A percentile compares a stretch with the other conserved stretches of the same genome.
These are phyloP conservation scores for Apodemus speciosus DNA, from an alignment of 2,113 vertebrate species.

Conservation along the genomic window DNA sequence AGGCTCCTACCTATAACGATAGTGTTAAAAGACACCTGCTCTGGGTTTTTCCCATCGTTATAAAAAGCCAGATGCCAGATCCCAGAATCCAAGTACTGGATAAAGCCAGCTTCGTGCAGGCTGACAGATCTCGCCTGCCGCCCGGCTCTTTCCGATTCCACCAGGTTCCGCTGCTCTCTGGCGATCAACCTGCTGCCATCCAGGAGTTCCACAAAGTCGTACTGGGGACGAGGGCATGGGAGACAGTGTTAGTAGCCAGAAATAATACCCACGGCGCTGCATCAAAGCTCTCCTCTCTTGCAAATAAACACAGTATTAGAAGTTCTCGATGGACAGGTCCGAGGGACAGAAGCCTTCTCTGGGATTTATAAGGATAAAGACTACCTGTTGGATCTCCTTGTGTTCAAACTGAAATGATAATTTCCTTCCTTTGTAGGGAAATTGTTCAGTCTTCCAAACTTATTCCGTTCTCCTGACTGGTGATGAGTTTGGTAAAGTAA, in stretches of 20 bases:
- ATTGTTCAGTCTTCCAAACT: not conserved
- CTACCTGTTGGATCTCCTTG: accelerated
- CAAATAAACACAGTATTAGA: not conserved
- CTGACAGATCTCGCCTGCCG: conserved; percentile 90
- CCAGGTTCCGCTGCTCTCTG: conserved; percentile 90
- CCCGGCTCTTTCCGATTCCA: conserved; percentile 86
- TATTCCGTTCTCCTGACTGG: not conserved
- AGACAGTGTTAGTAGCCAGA: not conserved
- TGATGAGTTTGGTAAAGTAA: not conserved
- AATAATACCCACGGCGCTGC: accelerated
- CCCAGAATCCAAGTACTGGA: conserved; percentile 96
- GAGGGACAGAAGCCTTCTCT: not conserved
- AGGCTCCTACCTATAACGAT: conserved; percentile 93
- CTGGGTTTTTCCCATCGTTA: conserved; percentile 94
- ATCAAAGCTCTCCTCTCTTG: not conserved
- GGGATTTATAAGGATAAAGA: not conserved
- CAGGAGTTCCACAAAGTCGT: conserved; percentile 97
- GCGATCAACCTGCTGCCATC: conserved; percentile 97
- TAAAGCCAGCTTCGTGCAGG: conserved; percentile 96
- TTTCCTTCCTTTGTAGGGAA: not conserved
- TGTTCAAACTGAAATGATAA: not conserved
- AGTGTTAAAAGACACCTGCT: conserved; percentile 96
- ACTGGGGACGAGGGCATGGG: conserved; percentile 85
- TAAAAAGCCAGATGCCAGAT: conserved; percentile 99
- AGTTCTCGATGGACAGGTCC: not conserved